Percentiles rank a stretch among this genome's conserved stretches.
phyloP scores from a whole-genome alignment of 1,140 invertebrate genomes.

The Bombus turneri region DNA sequence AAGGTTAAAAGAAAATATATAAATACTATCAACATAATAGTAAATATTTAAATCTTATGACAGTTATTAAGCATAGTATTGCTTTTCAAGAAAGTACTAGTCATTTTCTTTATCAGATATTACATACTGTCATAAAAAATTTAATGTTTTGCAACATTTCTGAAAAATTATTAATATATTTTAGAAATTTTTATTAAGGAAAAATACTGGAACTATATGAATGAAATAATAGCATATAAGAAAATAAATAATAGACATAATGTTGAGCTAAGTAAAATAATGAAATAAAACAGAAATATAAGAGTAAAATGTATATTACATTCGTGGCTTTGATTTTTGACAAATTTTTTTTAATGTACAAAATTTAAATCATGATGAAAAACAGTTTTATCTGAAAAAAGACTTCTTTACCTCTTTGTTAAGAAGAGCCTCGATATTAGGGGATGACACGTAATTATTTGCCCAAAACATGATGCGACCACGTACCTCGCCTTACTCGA shows the following conservation, averaged over 20 bases:
- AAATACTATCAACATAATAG: not conserved
- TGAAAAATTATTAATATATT: not conserved
- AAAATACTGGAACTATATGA: not conserved
- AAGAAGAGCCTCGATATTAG: constrained; percentile 89
- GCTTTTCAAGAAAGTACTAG: not conserved
- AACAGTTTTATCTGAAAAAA: not conserved
- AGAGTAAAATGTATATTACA: constrained; percentile 10
- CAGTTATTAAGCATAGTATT: not conserved
- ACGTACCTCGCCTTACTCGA: constrained; percentile 19
- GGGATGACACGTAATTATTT: constrained; percentile 87
- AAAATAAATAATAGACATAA: not conserved
- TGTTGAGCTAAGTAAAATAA: constrained; percentile 20
- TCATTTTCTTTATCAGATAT: not conserved
- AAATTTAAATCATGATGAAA: not conserved
- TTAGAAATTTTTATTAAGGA: no score
- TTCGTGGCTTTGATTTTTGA: not conserved
- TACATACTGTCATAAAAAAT: not conserved
- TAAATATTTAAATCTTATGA: not conserved
- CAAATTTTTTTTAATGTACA: not conserved
- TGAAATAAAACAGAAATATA: constrained; percentile 34
- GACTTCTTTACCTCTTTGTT: constrained; percentile 86
- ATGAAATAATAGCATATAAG: not conserved
- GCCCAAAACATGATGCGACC: constrained; percentile 90
- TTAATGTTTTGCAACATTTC: not conserved
- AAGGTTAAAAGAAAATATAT: not conserved